Evolutionary conservation across 2,888 invertebrate genomes (phyloP).

Genomic region (Noctuana brunneofusca): DNA sequence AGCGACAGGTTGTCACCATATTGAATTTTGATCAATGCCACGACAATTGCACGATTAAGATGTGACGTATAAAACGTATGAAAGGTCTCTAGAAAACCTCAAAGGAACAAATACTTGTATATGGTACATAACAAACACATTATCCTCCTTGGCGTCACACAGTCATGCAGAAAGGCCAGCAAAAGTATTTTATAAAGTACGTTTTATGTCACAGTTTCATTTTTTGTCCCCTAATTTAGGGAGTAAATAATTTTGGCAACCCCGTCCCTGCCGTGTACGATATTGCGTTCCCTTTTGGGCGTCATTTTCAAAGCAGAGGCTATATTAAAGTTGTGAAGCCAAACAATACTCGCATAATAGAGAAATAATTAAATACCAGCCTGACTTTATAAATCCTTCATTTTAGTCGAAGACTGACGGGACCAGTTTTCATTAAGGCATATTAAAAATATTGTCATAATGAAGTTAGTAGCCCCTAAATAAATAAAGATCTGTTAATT

Average conservation of each 20-base stretch:
- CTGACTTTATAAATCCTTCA: constrained; percentile 6
- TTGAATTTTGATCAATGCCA: too few species aligned
- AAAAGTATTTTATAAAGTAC: too few species aligned
- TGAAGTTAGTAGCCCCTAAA: not conserved
- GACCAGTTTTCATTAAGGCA: too few species aligned
- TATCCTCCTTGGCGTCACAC: too few species aligned
- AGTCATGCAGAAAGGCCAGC: too few species aligned
- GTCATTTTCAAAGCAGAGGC: constrained; percentile 41
- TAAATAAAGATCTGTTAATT: too few species aligned
- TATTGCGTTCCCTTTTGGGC: constrained; percentile 46
- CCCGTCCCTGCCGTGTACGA: constrained; percentile 41
- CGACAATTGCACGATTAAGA: too few species aligned
- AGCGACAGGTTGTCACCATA: too few species aligned
- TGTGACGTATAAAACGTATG: too few species aligned
- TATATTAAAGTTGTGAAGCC: constrained; percentile 34
- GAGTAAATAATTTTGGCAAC: not conserved
- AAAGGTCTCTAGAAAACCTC: too few species aligned
- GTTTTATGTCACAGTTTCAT: not conserved
- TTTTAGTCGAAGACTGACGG: not conserved
- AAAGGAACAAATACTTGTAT: too few species aligned
- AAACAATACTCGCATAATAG: constrained; percentile 40
- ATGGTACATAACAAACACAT: too few species aligned
- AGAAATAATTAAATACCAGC: constrained; percentile 41
- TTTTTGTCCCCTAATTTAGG: not conserved
- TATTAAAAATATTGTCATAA: not conserved